These are phyloP conservation scores for Vandiemenella viatica DNA, from an alignment of 2,888 invertebrate species.

Conservation along the genomic window DNA sequence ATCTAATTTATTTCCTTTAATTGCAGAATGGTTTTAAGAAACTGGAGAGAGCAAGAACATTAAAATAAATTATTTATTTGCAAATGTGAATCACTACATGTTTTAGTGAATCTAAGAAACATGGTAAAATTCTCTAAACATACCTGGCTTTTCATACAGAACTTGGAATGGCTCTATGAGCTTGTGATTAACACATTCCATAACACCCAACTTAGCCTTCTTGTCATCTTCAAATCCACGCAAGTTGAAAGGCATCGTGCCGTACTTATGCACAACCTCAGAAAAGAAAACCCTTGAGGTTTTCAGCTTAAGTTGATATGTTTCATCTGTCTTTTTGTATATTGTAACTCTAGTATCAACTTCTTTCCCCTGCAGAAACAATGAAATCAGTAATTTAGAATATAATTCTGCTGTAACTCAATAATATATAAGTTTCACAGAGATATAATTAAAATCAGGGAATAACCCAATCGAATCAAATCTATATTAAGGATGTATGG, in stretches of 20 bases:
- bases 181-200: constrained; percentile 96
- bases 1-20: background rate
- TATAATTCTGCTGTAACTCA: too few relatives aligned
- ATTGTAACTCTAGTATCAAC: constrained; percentile 91
- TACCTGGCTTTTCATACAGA: constrained; percentile 56
- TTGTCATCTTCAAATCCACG: constrained; percentile 91
- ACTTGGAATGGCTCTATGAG: constrained; percentile 97
- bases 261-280: constrained; percentile 81
- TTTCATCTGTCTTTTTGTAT: constrained; percentile 95
- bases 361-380: constrained; percentile 72
- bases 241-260: constrained; percentile 94
- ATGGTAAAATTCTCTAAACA: background rate
- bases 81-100: background rate
- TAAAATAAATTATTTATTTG: too few relatives aligned
- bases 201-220: constrained; percentile 93
- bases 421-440: too few relatives aligned
- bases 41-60: background rate
- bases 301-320: constrained; percentile 93
- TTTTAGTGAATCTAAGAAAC: background rate
- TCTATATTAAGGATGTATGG: too few relatives aligned
- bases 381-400: too few relatives aligned
- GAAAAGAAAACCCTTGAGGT: constrained; percentile 84
- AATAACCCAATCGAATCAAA: too few relatives aligned
- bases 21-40: background rate
- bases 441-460: too few relatives aligned